These are phyloP conservation scores for Poeciliopsis paucimaculata DNA, from an alignment of 2,797 vertebrate genomes.

Conservation along the genomic window DNA sequence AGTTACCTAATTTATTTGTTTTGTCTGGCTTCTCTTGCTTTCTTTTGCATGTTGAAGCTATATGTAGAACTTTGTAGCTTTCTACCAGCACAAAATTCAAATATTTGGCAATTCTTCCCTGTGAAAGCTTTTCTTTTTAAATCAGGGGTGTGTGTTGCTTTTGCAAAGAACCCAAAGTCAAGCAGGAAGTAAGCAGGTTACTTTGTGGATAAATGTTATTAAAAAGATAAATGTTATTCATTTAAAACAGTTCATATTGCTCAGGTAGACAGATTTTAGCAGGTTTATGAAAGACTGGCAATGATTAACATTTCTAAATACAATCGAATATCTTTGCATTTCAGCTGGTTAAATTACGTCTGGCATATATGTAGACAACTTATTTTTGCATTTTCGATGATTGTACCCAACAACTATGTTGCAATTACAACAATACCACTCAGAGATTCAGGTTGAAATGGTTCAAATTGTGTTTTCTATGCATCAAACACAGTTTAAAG, in stretches of 20 bases:
- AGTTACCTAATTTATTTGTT: not conserved
- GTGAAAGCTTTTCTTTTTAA: not conserved
- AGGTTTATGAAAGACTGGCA: not conserved
- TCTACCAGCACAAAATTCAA: not conserved
- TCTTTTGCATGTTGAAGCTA: not conserved
- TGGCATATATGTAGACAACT: not conserved
- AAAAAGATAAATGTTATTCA: not conserved
- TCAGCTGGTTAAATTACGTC: not conserved
- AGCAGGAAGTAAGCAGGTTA: not conserved
- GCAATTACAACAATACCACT: not conserved
- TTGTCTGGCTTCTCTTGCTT: not conserved
- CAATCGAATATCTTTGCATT: not conserved
- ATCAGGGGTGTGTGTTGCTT: not conserved
- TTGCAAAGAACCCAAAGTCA: not conserved
- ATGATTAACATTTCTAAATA: not conserved
- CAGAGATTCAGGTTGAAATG: not conserved
- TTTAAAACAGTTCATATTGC: not conserved
- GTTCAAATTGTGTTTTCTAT: not conserved
- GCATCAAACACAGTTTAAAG: not conserved
- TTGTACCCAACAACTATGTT: not conserved
- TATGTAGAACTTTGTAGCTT: not conserved
- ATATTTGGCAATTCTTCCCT: not conserved
- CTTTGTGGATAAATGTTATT: not conserved
- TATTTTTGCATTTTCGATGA: not conserved
- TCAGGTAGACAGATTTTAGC: not conserved